Evolutionary conservation across 2,797 vertebrate genomes (phyloP).

Genomic region (Myotis planiceps): DNA sequence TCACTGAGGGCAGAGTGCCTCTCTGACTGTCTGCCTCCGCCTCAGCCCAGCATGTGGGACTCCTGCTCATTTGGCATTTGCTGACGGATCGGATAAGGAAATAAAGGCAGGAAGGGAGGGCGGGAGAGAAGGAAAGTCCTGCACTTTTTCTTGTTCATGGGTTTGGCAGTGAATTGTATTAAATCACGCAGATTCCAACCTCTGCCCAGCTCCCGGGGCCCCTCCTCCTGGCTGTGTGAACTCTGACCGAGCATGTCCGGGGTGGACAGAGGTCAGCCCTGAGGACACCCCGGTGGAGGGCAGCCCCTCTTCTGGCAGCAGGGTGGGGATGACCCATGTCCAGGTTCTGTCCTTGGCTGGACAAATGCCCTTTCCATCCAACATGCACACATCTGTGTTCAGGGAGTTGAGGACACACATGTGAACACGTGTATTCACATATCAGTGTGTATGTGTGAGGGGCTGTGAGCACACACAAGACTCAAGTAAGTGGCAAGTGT

Average conservation of each 20-base stretch:
- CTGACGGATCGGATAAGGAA: neutral
- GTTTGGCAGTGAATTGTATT: neutral
- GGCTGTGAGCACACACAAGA: neutral
- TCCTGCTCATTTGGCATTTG: neutral
- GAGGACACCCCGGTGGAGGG: neutral
- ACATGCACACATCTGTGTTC: neutral
- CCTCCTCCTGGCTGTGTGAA: accelerated
- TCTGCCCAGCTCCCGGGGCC: no score
- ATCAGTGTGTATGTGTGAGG: neutral
- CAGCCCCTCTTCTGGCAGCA: neutral
- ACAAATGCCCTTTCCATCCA: neutral
- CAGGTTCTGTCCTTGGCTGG: neutral
- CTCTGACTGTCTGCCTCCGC: neutral
- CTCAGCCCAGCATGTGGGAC: neutral
- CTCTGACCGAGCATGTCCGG: neutral
- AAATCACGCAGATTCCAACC: neutral
- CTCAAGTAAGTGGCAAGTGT: conserved; percentile 41
- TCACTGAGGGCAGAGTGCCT: no score
- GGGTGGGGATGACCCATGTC: accelerated
- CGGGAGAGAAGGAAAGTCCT: neutral
- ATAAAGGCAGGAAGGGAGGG: neutral
- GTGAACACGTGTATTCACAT: no score
- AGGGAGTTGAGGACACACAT: neutral
- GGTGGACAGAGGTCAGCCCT: neutral
- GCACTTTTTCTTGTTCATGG: neutral